A percentile compares a stretch with the other conserved stretches of the same genome.
Evolutionary conservation across 1,140 invertebrate genomes (phyloP).

Genomic region (Triops longicaudatus): DNA sequence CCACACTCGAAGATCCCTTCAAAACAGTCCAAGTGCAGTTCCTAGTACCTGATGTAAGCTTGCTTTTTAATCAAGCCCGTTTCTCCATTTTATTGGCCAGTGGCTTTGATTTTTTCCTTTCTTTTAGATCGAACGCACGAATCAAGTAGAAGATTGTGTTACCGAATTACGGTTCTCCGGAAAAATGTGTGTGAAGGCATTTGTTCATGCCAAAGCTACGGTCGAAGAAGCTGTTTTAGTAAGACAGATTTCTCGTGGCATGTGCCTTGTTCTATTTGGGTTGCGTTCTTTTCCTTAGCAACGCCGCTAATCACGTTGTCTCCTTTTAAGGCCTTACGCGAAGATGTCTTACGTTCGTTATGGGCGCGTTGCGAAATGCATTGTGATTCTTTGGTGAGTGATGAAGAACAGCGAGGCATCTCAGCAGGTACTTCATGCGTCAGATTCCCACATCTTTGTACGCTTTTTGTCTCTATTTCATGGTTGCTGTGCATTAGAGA

Average conservation of each 20-base stretch:
- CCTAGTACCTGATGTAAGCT: conserved; percentile 59
- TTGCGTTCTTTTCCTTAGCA: neutral
- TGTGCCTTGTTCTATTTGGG: neutral
- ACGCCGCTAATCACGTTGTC: neutral
- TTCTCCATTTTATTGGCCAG: conserved; percentile 24
- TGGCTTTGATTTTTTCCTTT: conserved; percentile 27
- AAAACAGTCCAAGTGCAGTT: conserved; percentile 42
- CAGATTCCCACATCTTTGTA: conserved; percentile 42
- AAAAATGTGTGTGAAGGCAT: conserved; percentile 57
- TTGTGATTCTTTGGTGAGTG: conserved; percentile 70
- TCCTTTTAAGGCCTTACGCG: conserved; percentile 50
- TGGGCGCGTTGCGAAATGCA: conserved; percentile 70
- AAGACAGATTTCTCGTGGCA: conserved; percentile 25
- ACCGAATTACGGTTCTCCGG: conserved; percentile 51
- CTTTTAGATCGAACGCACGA: conserved; percentile 24
- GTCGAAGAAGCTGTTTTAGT: conserved; percentile 53
- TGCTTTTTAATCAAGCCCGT: neutral
- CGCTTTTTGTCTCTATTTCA: conserved; percentile 27
- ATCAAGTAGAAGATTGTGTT: conserved; percentile 31
- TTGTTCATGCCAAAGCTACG: conserved; percentile 58
- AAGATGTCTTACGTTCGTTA: conserved; percentile 68
- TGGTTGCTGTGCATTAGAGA: conserved; percentile 17
- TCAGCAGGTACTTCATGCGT: conserved; percentile 16
- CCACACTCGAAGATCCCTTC: conserved; percentile 28
- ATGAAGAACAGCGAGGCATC: conserved; percentile 54